phyloP scores from a whole-genome alignment of 2,113 vertebrate species.

The Montifringilla adamsi region DNA sequence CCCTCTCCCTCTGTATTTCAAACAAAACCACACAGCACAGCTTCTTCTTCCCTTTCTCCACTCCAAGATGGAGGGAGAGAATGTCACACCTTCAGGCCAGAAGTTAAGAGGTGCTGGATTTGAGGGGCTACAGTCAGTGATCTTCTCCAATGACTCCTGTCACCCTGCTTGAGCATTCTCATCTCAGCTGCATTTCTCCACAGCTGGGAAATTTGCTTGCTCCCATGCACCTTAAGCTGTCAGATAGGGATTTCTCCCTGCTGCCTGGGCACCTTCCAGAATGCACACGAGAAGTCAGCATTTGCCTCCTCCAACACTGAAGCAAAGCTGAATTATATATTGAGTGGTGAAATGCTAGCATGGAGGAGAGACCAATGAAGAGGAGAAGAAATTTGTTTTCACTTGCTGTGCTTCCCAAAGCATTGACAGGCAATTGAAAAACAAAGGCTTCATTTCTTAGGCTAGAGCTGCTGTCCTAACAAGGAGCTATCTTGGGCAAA shows the following conservation, averaged over 20 bases:
- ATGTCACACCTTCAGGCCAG: neutral
- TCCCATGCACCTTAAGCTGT: neutral
- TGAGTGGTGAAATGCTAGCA: neutral
- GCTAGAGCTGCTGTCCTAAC: neutral
- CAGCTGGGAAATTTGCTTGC: neutral
- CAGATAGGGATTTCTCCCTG: neutral
- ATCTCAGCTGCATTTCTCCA: neutral
- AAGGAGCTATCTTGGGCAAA: neutral
- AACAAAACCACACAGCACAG: neutral
- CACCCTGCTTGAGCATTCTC: neutral
- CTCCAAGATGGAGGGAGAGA: neutral
- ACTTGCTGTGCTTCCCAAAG: neutral
- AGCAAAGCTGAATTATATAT: neutral
- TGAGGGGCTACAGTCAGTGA: neutral
- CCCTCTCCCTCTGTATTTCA: neutral
- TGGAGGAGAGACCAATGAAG: neutral
- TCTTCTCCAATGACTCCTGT: neutral
- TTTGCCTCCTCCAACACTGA: neutral
- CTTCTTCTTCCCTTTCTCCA: neutral
- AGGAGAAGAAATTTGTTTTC: neutral
- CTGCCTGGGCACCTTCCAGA: neutral
- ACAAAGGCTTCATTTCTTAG: neutral
- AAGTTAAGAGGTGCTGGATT: neutral
- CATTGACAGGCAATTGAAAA: neutral
- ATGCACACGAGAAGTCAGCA: rapidly evolving